Base-by-base conservation (phyloP, 2,888 invertebrate species). In the Argyra leucocephala region DNA sequence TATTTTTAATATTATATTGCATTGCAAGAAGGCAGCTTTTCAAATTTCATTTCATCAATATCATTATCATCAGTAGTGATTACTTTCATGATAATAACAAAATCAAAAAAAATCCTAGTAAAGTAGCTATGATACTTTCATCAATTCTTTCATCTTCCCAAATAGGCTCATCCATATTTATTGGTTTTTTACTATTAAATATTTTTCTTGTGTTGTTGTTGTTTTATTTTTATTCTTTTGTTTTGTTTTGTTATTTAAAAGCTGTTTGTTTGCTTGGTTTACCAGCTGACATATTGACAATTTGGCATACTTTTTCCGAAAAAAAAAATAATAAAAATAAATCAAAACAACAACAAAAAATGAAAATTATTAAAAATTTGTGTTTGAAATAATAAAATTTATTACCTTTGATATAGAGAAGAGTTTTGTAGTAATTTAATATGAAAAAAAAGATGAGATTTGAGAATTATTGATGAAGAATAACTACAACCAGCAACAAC, bases 151-250 rank as follows among this genome's bases (percentile, higher is more conserved):
- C 18, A 48, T 48, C 48, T 18, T 15, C 2, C 31, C 7, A 48
- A 48, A 48, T 48, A 48, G 48, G 48, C 48, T 48, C 48, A 48
- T 48, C 48, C 48, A 48, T 48, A 48, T 48, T 48, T 48, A 48
- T 48, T 48, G 48, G 48, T 48, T 48, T 48, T 18, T 5, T 48
- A 48, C 18, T 12, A 48, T 48, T 48, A 12, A 15, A n/a, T 7
- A 31, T 31, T 31, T 31, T 31, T 31, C 31, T 12, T 31, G 4
- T 26, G 12, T 31, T 31, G 4, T 31, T 31, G 10, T 31, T 31
- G 7, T 31, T 2, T 31, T 31, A 18, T 18, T 48, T 48, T 15
- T 12, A 12, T 37, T 37, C 3, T 37, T 37, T 15, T 15, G 15
- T 37, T 37, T 37, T 26, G 26, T 26, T 37, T 37, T 37, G 3